These are phyloP conservation scores for Artemia franciscana DNA, from an alignment of 1,140 invertebrate genomes.

Conservation along the genomic window DNA sequence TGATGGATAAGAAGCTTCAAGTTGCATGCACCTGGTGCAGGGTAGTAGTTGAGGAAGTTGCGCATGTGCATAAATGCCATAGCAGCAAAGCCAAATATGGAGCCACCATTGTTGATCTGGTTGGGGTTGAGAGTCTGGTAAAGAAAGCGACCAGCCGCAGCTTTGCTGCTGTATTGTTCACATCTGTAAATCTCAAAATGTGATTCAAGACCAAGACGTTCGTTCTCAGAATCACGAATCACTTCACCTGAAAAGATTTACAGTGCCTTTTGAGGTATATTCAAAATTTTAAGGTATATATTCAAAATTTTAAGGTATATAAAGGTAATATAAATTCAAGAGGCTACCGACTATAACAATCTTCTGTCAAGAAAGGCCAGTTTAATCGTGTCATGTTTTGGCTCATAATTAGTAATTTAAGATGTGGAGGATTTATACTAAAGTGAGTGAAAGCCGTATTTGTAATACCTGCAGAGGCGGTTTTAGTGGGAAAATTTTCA, in stretches of 20 bases:
- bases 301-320: too few species aligned
- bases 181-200: conserved; percentile 6
- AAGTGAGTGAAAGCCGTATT: too few species aligned
- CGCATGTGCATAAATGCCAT: conserved; percentile 8
- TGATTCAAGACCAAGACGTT: conserved; percentile 6
- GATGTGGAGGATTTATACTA: too few species aligned
- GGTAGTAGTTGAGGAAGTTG: conserved; percentile 7
- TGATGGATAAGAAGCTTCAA: conserved; percentile 4
- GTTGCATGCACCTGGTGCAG: conserved; percentile 3
- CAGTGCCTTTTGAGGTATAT: neutral
- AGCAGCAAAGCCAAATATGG: neutral
- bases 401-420: too few species aligned
- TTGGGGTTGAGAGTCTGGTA: conserved; percentile 6
- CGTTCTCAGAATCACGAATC: conserved; percentile 6
- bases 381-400: too few species aligned
- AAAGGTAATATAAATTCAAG: too few species aligned
- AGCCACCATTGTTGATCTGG: conserved; percentile 5
- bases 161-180: conserved; percentile 7
- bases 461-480: too few species aligned
- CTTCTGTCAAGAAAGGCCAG: too few species aligned
- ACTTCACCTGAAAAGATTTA: conserved; percentile 1
- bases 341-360: too few species aligned
- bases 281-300: neutral
- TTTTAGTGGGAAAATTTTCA: too few species aligned
- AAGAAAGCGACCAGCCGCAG: neutral